Evolutionary conservation across 2,797 vertebrate species (phyloP).

Genomic region (Danio albolineatus): DNA sequence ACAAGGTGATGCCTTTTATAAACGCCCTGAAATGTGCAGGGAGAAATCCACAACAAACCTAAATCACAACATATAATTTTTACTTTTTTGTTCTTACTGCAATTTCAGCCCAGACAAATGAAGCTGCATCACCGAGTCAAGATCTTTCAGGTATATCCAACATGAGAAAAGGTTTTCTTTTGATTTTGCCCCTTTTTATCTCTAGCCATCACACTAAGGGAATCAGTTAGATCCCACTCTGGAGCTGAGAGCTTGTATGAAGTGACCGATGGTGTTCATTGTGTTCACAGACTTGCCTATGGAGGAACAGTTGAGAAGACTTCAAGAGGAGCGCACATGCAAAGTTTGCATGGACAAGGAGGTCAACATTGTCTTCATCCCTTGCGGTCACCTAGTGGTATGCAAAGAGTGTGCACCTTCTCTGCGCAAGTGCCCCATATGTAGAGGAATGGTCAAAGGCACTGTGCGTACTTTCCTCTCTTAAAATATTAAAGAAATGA

Average conservation of each 20-base stretch:
- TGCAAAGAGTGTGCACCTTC: slow-evolving; percentile 97
- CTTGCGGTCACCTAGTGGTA: slow-evolving; percentile 96
- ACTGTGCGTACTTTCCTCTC: slow-evolving; percentile 97
- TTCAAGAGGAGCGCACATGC: slow-evolving; percentile 97
- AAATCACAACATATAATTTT: slow-evolving; percentile 63
- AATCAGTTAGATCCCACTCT: slow-evolving; percentile 60
- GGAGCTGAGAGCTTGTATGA: slow-evolving; percentile 25
- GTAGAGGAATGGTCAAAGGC: slow-evolving; percentile 95
- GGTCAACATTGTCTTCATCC: slow-evolving; percentile 98
- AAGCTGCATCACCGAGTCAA: slow-evolving; percentile 84
- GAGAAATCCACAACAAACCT: slow-evolving; percentile 54
- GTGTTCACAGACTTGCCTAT: slow-evolving; percentile 87
- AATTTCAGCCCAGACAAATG: slow-evolving; percentile 82
- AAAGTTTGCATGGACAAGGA: slow-evolving; percentile 99
- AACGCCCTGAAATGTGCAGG: slow-evolving; percentile 41
- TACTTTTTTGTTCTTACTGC: slow-evolving; percentile 68
- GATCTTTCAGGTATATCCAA: slow-evolving; percentile 82
- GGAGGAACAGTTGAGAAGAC: slow-evolving; percentile 92
- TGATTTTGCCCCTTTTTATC: slow-evolving; percentile 47
- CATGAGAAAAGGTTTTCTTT: slow-evolving; percentile 58
- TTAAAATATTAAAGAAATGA: slow-evolving; percentile 59
- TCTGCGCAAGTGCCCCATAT: slow-evolving; percentile 95
- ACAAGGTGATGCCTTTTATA: slow-evolving; percentile 57
- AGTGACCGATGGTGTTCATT: neutral
- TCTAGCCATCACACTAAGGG: slow-evolving; percentile 56